A percentile compares a stretch with the other conserved stretches of the same genome.
phyloP scores from a whole-genome alignment of 2,888 invertebrate species.

The Metallyticus violacea region DNA sequence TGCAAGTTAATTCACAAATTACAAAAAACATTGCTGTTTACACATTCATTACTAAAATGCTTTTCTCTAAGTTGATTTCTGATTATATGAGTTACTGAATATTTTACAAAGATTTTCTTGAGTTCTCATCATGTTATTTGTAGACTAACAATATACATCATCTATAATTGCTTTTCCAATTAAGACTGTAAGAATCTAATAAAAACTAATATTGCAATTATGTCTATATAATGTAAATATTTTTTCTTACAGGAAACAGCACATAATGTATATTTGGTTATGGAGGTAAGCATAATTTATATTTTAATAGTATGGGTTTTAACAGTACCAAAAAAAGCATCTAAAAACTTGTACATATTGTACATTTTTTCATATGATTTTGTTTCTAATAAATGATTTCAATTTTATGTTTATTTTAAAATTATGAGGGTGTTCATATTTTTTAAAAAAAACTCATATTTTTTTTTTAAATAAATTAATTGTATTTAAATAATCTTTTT shows the following conservation, averaged over 20 bases:
- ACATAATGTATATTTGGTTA: slow-evolving; percentile 93
- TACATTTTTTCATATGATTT: too few species aligned
- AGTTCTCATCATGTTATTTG: too few species aligned
- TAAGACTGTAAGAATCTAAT: not conserved
- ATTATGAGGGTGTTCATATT: too few species aligned
- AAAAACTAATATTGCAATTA: not conserved
- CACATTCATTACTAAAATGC: too few species aligned
- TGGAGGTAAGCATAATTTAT: slow-evolving; percentile 75
- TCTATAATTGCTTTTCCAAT: not conserved
- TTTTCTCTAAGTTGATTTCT: not conserved
- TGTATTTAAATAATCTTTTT: too few species aligned
- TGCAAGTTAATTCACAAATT: not conserved
- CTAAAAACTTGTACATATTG: too few species aligned
- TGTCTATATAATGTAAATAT: slow-evolving; percentile 9
- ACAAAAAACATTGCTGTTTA: too few species aligned
- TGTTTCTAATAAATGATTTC: too few species aligned
- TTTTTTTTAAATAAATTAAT: too few species aligned
- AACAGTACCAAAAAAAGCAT: slow-evolving; percentile 53
- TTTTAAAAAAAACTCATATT: too few species aligned
- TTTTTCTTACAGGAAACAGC: slow-evolving; percentile 70
- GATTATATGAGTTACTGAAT: not conserved
- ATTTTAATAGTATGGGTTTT: slow-evolving; percentile 51
- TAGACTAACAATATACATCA: too few species aligned
- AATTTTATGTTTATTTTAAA: too few species aligned
- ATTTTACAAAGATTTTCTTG: not conserved